Evolutionary conservation across 2,888 invertebrate genomes (phyloP).

Genomic region (Lasioglossum lativentre): DNA sequence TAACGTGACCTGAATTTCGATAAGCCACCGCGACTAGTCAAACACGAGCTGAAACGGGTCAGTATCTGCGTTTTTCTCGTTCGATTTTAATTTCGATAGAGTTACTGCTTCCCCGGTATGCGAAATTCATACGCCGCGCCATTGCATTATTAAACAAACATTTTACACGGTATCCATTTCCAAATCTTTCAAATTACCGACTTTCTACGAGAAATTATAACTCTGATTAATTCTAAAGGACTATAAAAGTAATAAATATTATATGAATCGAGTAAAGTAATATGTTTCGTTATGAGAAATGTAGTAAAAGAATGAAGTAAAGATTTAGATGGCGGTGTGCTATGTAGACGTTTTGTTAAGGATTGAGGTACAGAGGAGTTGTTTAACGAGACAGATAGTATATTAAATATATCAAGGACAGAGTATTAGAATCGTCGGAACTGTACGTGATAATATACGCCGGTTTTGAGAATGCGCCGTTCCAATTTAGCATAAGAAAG

Average conservation of each 20-base stretch:
- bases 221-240: no score
- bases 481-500: conserved; percentile 25
- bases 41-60: conserved; percentile 36
- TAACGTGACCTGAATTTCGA: conserved; percentile 61
- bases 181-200: background rate
- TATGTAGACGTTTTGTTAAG: background rate
- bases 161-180: background rate
- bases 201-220: background rate
- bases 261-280: background rate
- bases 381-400: background rate
- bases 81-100: background rate
- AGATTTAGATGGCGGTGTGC: background rate
- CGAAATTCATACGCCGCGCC: background rate
- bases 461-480: background rate
- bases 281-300: background rate
- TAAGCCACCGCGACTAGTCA: conserved; percentile 30
- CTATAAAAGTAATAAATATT: no score
- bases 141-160: background rate
- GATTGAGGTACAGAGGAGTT: background rate
- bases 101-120: background rate
- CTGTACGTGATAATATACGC: background rate
- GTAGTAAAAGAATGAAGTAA: background rate
- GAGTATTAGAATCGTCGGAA: background rate
- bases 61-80: conserved; percentile 13
- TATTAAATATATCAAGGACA: background rate